Evolutionary conservation across 2,797 vertebrate species (phyloP).

Genomic region (Falco berigora): DNA sequence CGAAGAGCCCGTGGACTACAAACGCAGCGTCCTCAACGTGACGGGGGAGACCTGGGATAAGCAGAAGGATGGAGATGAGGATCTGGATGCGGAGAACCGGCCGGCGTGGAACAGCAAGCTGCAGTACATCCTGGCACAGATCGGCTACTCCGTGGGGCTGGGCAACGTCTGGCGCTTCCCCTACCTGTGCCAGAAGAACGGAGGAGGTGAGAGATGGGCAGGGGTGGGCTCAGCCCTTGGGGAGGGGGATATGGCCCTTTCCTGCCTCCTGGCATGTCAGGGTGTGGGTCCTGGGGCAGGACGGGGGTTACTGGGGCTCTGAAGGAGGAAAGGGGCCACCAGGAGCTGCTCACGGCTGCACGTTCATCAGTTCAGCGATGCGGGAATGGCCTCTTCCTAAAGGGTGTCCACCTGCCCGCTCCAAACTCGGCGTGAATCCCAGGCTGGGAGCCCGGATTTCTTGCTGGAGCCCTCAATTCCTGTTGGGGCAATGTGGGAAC

Average conservation of each 20-base stretch:
- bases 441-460: background rate
- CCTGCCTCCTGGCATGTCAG: accelerated
- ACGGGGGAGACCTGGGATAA: conserved; percentile 67
- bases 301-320: background rate
- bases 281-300: background rate
- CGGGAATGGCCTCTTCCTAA: background rate
- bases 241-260: accelerated
- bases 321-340: background rate
- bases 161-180: conserved; percentile 98
- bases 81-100: conserved; percentile 82
- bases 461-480: background rate
- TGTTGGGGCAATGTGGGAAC: background rate
- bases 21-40: conserved; percentile 89
- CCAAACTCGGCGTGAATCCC: background rate
- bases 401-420: accelerated
- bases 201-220: conserved; percentile 82
- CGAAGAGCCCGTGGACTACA: conserved; percentile 94
- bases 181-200: conserved; percentile 97
- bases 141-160: conserved; percentile 94
- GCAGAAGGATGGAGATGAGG: conserved; percentile 73
- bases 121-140: conserved; percentile 96
- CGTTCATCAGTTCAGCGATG: background rate
- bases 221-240: background rate
- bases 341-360: accelerated
- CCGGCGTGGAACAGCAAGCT: conserved; percentile 97